Evolutionary conservation across 2,797 vertebrate genomes (phyloP).

Genomic region (Pangasius macronema): DNA sequence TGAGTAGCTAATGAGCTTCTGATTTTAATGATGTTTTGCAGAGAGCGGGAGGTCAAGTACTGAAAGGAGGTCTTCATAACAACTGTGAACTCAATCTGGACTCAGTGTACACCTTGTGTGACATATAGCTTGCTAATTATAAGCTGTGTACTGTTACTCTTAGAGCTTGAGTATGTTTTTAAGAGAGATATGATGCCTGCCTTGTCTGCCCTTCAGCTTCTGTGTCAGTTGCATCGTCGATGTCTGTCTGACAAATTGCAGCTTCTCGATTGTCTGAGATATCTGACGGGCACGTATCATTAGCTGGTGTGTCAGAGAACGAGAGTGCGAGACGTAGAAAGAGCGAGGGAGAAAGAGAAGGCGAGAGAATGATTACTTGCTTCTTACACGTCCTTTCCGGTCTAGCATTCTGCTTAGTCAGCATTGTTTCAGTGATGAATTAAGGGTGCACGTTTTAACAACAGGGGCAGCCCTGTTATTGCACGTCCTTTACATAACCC

Average conservation of each 20-base stretch:
- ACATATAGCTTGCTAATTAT: neutral
- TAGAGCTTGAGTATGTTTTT: neutral
- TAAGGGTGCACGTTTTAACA: constrained; percentile 69
- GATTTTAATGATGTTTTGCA: constrained; percentile 41
- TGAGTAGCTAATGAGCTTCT: constrained; percentile 45
- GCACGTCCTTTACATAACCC: constrained; percentile 53
- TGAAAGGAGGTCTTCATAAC: constrained; percentile 30
- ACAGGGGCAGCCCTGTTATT: constrained; percentile 63
- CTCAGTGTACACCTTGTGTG: neutral
- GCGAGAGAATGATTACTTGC: constrained; percentile 3
- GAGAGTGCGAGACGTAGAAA: constrained; percentile 49
- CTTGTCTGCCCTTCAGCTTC: neutral
- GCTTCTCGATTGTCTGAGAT: constrained; percentile 3
- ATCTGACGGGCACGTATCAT: constrained; percentile 24
- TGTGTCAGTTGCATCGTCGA: neutral
- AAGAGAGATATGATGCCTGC: too few relatives aligned
- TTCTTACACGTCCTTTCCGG: constrained; percentile 31
- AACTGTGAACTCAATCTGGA: neutral
- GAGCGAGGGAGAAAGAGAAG: constrained; percentile 23
- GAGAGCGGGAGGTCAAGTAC: constrained; percentile 26
- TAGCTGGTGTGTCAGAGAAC: constrained; percentile 47
- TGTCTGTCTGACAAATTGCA: constrained; percentile 7
- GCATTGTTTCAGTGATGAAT: constrained; percentile 67
- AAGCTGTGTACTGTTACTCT: neutral
- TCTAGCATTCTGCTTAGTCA: constrained; percentile 63